Evolutionary conservation across 2,113 vertebrate genomes (phyloP).

Genomic region (Menura novaehollandiae): DNA sequence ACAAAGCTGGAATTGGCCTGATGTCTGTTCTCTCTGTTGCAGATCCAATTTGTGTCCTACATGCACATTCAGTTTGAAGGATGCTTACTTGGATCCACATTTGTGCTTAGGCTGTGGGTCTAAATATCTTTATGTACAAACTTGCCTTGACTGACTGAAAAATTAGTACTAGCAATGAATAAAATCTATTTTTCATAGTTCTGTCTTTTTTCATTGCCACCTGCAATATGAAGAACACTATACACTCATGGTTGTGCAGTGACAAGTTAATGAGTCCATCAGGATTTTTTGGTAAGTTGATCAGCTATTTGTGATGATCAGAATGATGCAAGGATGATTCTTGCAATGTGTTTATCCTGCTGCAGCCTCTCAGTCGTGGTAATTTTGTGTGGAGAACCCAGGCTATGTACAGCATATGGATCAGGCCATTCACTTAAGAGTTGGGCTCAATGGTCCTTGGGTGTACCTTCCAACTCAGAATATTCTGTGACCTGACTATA

Average conservation of each 20-base stretch:
- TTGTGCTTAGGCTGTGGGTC: not conserved
- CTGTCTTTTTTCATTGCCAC: not conserved
- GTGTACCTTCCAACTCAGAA: not conserved
- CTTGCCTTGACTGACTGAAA: not conserved
- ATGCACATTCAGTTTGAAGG: not conserved
- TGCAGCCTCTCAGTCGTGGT: not conserved
- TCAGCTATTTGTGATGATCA: not conserved
- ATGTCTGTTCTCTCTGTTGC: not conserved
- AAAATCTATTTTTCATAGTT: not conserved
- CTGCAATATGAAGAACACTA: not conserved
- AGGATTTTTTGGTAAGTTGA: not conserved
- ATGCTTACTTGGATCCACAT: not conserved
- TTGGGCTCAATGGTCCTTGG: not conserved
- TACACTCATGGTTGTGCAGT: not conserved
- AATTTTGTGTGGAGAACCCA: not conserved
- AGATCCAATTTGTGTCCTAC: not conserved
- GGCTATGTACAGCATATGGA: not conserved
- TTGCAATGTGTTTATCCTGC: not conserved
- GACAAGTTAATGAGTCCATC: not conserved
- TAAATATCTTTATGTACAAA: not conserved
- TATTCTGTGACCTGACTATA: not conserved
- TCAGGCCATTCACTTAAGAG: not conserved
- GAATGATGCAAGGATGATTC: not conserved
- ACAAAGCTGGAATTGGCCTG: not conserved
- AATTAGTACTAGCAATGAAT: not conserved